Conservation (phyloP, 2,888 invertebrate species). For the Acanthacorydalis orientalis region DNA sequence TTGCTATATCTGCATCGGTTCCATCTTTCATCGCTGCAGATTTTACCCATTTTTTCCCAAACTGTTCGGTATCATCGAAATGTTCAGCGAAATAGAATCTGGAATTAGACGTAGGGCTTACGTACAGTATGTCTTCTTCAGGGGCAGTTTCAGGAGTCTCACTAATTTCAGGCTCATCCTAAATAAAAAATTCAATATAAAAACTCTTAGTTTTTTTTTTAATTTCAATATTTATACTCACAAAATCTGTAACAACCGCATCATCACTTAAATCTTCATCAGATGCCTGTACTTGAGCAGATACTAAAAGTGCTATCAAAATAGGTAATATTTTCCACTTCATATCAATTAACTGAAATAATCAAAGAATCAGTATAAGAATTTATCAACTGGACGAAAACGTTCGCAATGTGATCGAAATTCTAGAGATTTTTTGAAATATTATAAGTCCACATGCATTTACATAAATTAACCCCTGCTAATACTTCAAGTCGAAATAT, state of each 20-base stretch:
- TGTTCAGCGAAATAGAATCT: slow-evolving; percentile 64
- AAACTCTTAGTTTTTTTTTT: neutral
- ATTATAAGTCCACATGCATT: neutral
- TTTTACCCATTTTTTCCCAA: slow-evolving; percentile 65
- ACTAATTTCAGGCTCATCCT: slow-evolving; percentile 7
- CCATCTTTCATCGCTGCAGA: slow-evolving; percentile 86
- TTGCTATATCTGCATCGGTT: slow-evolving; percentile 74
- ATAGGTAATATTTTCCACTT: neutral
- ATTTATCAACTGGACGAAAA: neutral
- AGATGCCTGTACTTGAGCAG: neutral
- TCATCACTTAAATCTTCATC: slow-evolving; percentile 1
- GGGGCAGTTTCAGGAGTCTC: slow-evolving; percentile 16
- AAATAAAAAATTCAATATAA: neutral
- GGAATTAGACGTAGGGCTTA: slow-evolving; percentile 48
- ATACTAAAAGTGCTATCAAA: neutral
- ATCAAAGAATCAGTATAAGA: neutral
- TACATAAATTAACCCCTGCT: neutral
- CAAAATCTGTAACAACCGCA: neutral
- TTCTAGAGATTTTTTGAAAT: too few species aligned
- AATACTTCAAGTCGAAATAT: neutral
- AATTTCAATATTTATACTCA: neutral
- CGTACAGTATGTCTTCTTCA: slow-evolving; percentile 39
- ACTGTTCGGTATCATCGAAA: slow-evolving; percentile 61
- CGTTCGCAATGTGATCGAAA: neutral
- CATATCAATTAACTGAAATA: neutral